These are phyloP conservation scores for Petrolisthes manimaculis DNA, from an alignment of 2,888 invertebrate genomes.

Conservation along the genomic window DNA sequence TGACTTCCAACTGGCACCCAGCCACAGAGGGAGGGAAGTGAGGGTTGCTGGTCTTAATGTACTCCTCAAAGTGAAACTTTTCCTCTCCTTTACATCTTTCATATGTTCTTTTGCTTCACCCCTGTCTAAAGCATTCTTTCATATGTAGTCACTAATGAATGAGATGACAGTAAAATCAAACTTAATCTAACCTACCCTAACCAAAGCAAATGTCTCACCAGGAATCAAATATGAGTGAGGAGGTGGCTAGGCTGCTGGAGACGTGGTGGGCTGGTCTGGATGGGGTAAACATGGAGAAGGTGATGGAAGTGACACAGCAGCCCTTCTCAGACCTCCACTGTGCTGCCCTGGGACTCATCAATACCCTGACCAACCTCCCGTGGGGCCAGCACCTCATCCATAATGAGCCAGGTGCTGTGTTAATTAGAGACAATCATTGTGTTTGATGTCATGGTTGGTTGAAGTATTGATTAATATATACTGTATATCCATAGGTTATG, in stretches of 20 bases:
- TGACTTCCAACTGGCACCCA: neutral
- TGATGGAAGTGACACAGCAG: conserved; percentile 73
- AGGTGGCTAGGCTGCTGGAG: conserved; percentile 72
- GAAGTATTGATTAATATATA: too few relatives aligned
- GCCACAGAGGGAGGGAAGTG: neutral
- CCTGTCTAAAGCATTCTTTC: neutral
- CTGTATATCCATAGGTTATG: too few relatives aligned
- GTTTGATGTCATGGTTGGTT: too few relatives aligned
- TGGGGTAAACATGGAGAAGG: conserved; percentile 42
- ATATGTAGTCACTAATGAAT: too few relatives aligned
- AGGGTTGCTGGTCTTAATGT: neutral
- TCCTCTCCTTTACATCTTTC: neutral
- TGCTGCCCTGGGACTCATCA: conserved; percentile 78
- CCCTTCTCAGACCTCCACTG: conserved; percentile 85
- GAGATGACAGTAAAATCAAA: too few relatives aligned
- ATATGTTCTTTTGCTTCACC: neutral
- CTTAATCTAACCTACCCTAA: too few relatives aligned
- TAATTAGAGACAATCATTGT: neutral
- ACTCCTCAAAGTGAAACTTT: neutral
- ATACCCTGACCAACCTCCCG: conserved; percentile 77
- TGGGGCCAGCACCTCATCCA: conserved; percentile 86
- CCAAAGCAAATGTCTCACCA: conserved; percentile 58
- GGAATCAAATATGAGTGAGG: conserved; percentile 70
- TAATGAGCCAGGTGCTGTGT: conserved; percentile 76
- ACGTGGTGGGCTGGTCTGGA: conserved; percentile 83